phyloP scores from a whole-genome alignment of 2,113 vertebrate genomes.

The Mus spicilegus region DNA sequence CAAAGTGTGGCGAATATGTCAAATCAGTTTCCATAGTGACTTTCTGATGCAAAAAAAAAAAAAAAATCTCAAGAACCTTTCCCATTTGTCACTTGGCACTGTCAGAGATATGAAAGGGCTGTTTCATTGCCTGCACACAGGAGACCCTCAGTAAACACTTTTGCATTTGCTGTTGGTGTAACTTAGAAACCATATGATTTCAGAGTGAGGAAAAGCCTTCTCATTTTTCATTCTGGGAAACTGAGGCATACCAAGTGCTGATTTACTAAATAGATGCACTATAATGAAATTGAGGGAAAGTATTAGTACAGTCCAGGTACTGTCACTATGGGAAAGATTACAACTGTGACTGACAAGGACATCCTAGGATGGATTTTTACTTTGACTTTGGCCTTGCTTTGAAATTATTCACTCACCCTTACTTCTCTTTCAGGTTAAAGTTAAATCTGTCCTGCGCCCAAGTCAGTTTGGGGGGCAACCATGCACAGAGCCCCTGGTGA shows the following conservation, averaged over 20 bases:
- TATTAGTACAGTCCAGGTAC: neutral
- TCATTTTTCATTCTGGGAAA: conserved; percentile 23
- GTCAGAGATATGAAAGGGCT: neutral
- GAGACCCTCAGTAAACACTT: conserved; percentile 27
- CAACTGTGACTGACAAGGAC: neutral
- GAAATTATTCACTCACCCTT: neutral
- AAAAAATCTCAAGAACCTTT: conserved; percentile 36
- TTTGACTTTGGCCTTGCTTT: neutral
- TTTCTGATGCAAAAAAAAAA: neutral
- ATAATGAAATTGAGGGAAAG: neutral
- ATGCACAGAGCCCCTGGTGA: conserved; percentile 88
- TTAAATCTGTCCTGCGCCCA: conserved; percentile 86
- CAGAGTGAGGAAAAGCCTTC: neutral
- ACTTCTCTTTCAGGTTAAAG: conserved; percentile 88
- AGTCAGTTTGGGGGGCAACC: conserved; percentile 93
- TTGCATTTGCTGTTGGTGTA: neutral
- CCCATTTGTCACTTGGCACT: neutral
- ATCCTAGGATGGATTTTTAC: neutral
- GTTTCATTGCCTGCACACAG: neutral
- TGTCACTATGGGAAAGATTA: neutral
- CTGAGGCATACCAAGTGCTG: neutral
- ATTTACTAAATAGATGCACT: neutral
- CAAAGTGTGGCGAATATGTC: neutral
- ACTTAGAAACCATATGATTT: conserved; percentile 16
- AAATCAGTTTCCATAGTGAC: conserved; percentile 36